Base-by-base conservation (phyloP, 1,140 invertebrate genomes). In the Thalassaphorura encarpata region DNA sequence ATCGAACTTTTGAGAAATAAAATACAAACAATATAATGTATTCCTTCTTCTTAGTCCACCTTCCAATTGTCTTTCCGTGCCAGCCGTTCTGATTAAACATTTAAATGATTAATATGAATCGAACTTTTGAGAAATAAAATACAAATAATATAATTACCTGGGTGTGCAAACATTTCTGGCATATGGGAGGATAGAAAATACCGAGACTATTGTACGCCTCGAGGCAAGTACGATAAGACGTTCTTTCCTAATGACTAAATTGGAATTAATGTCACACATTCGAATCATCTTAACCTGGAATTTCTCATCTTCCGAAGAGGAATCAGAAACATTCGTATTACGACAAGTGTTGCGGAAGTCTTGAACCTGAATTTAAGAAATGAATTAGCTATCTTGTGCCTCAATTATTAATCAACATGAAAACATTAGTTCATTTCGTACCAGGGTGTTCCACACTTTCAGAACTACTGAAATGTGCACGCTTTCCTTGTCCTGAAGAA, bases 111-210 rank as follows among this genome's bases (percentile, higher is more conserved):
- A n/a, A n/a, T n/a, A 15, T 61, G 54, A 18, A 51, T 55, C 0
- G 31, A 21, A 48, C 58, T 56, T n/a, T 59, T 4, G 52, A 61
- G 56, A 62, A 52, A 54, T 58, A 69, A 71, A 51, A 47, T 45
- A 46, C 18, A 28, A 51, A 54, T 23, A 45, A 11, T 13, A 42
- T 6, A 86, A 85, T 36, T 46, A 49, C 54, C 54, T 48, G 11
- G 33, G 50, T 15, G 26, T 11, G n/a, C 46, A 41, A 36, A 36
- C 24, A 52, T 43, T 24, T 29, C 47, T 15, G 21, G 55, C 82
- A 68, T 87, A 89, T 40, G 87, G 84, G 67, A 92, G 77, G 40
- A 84, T 79, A 24, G 87, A 89, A 71, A 87, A 91, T 52, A 92
- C 75, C 60, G 86, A 72, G 71, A 87, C 85, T 31, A 88, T 88